A percentile compares a stretch with the other conserved stretches of the same genome.
Conservation (phyloP, 2,113 vertebrate species). For the Eleginops maclovinus region DNA sequence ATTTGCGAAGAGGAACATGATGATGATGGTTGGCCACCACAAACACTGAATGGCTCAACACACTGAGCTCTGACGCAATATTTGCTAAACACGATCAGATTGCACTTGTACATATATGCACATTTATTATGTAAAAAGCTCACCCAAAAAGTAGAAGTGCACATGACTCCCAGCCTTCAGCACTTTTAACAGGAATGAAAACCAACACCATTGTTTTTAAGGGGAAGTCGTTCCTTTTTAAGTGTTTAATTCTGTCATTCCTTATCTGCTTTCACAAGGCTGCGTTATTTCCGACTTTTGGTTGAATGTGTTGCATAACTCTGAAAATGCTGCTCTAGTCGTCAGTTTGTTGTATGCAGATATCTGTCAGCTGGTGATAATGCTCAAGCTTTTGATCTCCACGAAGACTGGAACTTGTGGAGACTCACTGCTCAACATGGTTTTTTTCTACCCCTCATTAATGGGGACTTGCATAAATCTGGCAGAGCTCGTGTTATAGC, state of each 20-base stretch:
- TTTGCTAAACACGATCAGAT: not conserved
- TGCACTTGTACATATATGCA: no score
- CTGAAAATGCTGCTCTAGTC: not conserved
- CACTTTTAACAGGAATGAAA: not conserved
- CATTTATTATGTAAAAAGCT: not conserved
- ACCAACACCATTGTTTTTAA: not conserved
- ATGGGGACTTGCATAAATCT: no score
- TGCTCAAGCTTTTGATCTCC: not conserved
- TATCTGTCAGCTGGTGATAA: not conserved
- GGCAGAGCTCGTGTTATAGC: no score
- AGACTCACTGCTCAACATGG: not conserved
- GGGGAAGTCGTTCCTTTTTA: not conserved
- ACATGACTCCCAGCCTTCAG: not conserved
- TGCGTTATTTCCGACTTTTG: not conserved
- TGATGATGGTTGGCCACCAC: no score
- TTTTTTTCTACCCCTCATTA: no score
- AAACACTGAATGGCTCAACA: not conserved
- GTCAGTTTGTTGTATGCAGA: not conserved
- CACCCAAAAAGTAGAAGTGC: not conserved
- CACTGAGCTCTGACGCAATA: no score
- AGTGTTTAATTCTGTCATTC: not conserved
- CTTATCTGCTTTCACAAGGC: no score
- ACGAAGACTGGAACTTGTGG: not conserved
- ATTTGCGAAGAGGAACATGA: slow-evolving; percentile 7
- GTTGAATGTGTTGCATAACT: not conserved